A percentile compares a stretch with the other conserved stretches of the same genome.
phyloP scores from a whole-genome alignment of 2,888 invertebrate species.

The Adineta ricciae region DNA sequence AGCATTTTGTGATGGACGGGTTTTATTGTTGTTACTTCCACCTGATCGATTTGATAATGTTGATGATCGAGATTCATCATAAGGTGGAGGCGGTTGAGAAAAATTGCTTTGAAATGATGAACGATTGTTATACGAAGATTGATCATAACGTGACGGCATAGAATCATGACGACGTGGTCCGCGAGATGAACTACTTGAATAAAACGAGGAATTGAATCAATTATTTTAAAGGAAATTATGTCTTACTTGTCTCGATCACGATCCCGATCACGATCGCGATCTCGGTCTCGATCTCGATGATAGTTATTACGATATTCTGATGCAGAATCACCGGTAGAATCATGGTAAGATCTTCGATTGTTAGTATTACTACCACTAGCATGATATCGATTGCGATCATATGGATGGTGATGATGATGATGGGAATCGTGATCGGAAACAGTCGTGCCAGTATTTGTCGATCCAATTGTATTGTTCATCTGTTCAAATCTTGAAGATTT shows the following conservation, averaged over 20 bases:
- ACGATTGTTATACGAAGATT: background rate
- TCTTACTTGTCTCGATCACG: too few species aligned
- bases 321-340: background rate
- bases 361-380: background rate
- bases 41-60: background rate
- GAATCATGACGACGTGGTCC: background rate
- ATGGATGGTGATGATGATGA: background rate
- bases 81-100: background rate
- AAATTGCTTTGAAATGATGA: background rate
- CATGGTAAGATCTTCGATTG: background rate
- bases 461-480: background rate
- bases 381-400: background rate
- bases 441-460: slow-evolving; percentile 14
- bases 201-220: too few species aligned
- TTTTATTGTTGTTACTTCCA: background rate
- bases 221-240: too few species aligned
- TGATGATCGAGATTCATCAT: background rate
- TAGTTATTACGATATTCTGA: background rate
- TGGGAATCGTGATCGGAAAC: background rate
- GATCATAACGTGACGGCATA: background rate
- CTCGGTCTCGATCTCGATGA: background rate
- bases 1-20: background rate
- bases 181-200: background rate
- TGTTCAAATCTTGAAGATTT: background rate
- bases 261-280: too few species aligned